Base-by-base conservation (phyloP, 2,113 vertebrate genomes). In the Gasterosteus aculeatus region DNA sequence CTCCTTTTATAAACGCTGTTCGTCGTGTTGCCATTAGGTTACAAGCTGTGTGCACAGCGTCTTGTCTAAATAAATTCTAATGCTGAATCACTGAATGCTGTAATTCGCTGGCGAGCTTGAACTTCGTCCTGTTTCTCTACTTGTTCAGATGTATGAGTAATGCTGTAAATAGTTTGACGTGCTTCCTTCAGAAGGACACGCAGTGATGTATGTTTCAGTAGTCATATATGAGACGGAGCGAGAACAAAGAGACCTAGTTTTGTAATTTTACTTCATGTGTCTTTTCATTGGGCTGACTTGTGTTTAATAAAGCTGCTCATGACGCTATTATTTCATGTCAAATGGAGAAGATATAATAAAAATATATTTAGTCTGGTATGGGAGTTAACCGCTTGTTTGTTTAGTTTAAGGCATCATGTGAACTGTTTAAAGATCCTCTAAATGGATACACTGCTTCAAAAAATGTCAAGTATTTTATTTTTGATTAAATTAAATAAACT, bases 311-410 rank as follows among this genome's bases (percentile, higher is more conserved):
- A 80, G 81, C 67, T 86, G 81, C 75, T 89, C 73, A 85, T 69
- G 56, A 80, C 77, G 76, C 87, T 89, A 70, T 69, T 88, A 69
- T 91, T 89, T 92, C 70, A 84, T 49, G 62, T 87, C 71, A 79
- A 85, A 81, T 31, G 57, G 61, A 80, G 22, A 71, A 66, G 72
- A 61, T 71, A 78, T 76, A 88, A 89, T 86, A 80, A 87, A 90
- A 78, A 42, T 38, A 80, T 82, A 57, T 85, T 78, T 89, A 81
- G 82, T 82, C 82, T 84, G 75, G 29, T 75, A 68, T 77, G 49
- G 61, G 65, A 51, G 3, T 60, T 39, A 54, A 63, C 0, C 0
- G 0, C 53, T 10, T 26, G 8, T 16, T 44, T 69, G 1, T 35
- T 54, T 47, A 10, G 9, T 38, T 58, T 51, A 31, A 31, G 15